Conservation (phyloP, 1,140 invertebrate genomes). For the Sipha flava region DNA sequence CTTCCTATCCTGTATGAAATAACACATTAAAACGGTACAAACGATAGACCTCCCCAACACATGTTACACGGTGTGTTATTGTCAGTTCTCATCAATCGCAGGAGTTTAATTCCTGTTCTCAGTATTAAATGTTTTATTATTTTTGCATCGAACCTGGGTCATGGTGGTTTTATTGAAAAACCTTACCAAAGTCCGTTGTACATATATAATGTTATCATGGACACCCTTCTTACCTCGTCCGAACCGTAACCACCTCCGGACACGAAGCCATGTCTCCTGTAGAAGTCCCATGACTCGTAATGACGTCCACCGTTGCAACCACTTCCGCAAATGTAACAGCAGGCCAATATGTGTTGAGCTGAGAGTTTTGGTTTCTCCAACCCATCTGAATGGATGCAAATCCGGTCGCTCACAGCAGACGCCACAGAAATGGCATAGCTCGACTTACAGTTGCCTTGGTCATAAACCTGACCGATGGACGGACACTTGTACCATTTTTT, state of each 20-base stretch:
- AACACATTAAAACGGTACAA: no score
- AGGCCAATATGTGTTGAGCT: conserved; percentile 52
- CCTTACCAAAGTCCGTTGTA: no score
- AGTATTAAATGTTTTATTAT: no score
- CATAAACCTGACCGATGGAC: conserved; percentile 64
- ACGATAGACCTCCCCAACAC: no score
- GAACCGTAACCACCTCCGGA: conserved; percentile 55
- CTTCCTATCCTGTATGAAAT: no score
- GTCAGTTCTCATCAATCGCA: no score
- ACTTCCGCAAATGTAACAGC: conserved; percentile 49
- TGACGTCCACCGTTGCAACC: conserved; percentile 58
- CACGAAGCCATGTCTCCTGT: conserved; percentile 48
- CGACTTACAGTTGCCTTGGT: conserved; percentile 64
- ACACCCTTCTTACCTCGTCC: conserved; percentile 41
- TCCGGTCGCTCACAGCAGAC: conserved; percentile 57
- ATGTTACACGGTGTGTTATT: no score
- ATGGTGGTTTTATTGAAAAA: no score
- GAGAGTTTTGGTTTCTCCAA: conserved; percentile 51
- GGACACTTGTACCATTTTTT: conserved; percentile 73
- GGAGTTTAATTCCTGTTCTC: no score
- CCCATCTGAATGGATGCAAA: conserved; percentile 56
- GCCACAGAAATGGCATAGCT: conserved; percentile 43
- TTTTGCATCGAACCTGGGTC: no score
- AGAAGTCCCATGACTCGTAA: conserved; percentile 54
- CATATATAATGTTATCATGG: no score